Conservation (phyloP, 2,888 invertebrate species). For the Nomada flava region DNA sequence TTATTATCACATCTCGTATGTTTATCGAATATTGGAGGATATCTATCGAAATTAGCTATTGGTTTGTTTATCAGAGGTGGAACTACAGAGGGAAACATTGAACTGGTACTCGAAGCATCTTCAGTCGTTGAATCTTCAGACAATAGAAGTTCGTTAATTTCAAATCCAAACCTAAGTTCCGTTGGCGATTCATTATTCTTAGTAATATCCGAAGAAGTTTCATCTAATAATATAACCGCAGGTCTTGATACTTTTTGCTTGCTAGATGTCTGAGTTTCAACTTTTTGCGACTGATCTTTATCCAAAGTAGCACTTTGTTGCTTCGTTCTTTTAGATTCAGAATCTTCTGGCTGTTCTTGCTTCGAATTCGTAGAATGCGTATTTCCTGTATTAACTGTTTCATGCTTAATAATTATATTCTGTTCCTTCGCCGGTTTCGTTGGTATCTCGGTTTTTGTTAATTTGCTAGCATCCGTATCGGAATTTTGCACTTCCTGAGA, state of each 20-base stretch:
- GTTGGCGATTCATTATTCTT: constrained; percentile 83
- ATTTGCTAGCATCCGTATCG: constrained; percentile 65
- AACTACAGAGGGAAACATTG: constrained; percentile 66
- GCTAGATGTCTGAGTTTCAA: constrained; percentile 57
- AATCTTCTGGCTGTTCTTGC: constrained; percentile 63
- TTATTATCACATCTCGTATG: constrained; percentile 68
- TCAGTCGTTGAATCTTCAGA: constrained; percentile 77
- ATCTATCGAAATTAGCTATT: constrained; percentile 75
- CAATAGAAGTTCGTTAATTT: constrained; percentile 89
- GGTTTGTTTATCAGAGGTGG: constrained; percentile 72
- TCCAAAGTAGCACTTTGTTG: constrained; percentile 56
- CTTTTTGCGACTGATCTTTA: constrained; percentile 67
- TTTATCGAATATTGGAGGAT: constrained; percentile 76
- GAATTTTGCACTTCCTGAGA: constrained; percentile 55
- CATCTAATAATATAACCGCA: constrained; percentile 90
- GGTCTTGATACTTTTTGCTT: constrained; percentile 84
- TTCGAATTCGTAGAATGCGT: constrained; percentile 58
- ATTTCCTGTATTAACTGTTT: constrained; percentile 47
- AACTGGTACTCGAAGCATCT: constrained; percentile 68
- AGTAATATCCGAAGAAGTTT: constrained; percentile 78
- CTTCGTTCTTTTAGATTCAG: constrained; percentile 70
- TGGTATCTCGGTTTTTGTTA: constrained; percentile 66
- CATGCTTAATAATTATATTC: constrained; percentile 60
- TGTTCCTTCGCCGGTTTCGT: constrained; percentile 70
- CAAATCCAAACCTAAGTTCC: constrained; percentile 92